A percentile compares a stretch with the other conserved stretches of the same genome.
Conservation (phyloP, 2,113 vertebrate genomes). For the Pica pica region DNA sequence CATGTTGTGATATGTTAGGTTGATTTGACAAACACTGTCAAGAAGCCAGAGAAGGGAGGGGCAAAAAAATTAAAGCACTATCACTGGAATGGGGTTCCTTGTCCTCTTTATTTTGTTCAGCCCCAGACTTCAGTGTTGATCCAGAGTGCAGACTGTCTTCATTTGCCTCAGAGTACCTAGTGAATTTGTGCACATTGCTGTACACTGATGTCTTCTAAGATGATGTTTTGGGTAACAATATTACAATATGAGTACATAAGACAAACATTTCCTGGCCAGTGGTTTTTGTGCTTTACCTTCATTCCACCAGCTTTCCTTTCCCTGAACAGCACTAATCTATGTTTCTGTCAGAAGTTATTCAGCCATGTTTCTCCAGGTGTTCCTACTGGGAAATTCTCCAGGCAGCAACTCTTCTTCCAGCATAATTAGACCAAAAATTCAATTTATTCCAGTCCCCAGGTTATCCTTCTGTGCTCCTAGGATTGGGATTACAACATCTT, state of each 20-base stretch:
- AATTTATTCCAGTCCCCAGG: background rate
- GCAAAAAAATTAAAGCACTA: background rate
- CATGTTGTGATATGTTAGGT: accelerated
- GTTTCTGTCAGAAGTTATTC: background rate
- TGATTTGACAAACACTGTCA: background rate
- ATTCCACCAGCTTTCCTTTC: background rate
- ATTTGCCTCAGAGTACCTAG: background rate
- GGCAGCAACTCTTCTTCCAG: background rate
- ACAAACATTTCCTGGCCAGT: background rate
- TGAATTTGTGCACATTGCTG: background rate
- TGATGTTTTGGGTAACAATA: background rate
- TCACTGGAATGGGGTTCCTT: background rate
- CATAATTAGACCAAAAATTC: background rate
- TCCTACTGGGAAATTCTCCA: conserved; percentile 12
- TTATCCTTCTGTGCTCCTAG: background rate
- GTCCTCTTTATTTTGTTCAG: background rate
- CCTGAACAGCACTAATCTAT: background rate
- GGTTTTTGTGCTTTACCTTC: background rate
- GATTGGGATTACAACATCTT: background rate
- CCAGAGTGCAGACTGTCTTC: background rate
- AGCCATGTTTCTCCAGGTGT: background rate
- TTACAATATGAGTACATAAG: background rate
- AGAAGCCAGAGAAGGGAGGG: background rate
- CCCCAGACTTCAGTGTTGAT: background rate
- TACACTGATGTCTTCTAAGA: background rate